Evolutionary conservation across 2,888 invertebrate genomes (phyloP).

Genomic region (Endotricha flammealis): DNA sequence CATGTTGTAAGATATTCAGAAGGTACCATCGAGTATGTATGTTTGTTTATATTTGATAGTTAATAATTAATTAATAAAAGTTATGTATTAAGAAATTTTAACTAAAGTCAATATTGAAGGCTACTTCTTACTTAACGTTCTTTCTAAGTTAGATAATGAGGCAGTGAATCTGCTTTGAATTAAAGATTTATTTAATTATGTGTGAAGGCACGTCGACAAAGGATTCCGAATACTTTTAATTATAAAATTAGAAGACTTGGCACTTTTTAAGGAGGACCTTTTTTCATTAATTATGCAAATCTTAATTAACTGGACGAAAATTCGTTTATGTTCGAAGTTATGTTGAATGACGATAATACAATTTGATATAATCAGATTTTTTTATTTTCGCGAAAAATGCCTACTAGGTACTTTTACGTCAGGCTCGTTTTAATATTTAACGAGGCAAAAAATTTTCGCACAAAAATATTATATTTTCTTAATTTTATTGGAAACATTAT

Average conservation of each 20-base stretch:
- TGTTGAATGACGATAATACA: slow-evolving; percentile 42
- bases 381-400: no score
- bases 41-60: no score
- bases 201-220: slow-evolving; percentile 47
- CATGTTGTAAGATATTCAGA: neutral
- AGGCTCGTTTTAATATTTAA: no score
- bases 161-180: slow-evolving; percentile 12
- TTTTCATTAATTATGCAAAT: slow-evolving; percentile 64
- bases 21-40: no score
- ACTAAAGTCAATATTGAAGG: no score
- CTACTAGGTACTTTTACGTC: no score
- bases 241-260: slow-evolving; percentile 56
- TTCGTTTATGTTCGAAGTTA: slow-evolving; percentile 45
- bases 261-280: slow-evolving; percentile 47
- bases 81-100: neutral
- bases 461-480: no score
- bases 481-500: no score
- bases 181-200: slow-evolving; percentile 25
- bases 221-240: slow-evolving; percentile 57
- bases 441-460: no score
- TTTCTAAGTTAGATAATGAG: slow-evolving; percentile 12
- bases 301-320: slow-evolving; percentile 57
- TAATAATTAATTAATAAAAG: neutral
- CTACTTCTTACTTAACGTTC: no score
- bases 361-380: no score